Evolutionary conservation across 2,797 vertebrate species (phyloP).

Genomic region (Brachyalestes nurse): DNA sequence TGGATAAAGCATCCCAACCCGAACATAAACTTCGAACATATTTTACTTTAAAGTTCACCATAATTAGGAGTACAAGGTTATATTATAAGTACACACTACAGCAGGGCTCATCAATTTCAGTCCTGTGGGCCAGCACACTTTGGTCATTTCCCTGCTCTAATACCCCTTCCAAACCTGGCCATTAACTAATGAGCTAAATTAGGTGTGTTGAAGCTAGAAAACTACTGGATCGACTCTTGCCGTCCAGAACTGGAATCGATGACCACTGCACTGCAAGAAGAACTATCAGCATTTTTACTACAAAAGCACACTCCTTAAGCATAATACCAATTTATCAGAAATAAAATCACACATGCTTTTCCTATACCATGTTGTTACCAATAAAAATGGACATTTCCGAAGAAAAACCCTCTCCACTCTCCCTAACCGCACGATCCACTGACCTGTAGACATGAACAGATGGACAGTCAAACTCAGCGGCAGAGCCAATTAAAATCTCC

Average conservation of each 20-base stretch:
- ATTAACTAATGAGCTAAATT: slow-evolving; percentile 1
- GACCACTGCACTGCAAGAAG: neutral
- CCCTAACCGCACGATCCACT: no score
- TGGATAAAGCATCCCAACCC: neutral
- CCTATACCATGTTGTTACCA: no score
- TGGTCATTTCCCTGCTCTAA: neutral
- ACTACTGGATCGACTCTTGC: neutral
- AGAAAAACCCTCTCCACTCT: no score
- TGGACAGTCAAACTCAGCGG: no score
- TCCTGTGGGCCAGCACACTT: neutral
- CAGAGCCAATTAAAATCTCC: no score
- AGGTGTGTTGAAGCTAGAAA: neutral
- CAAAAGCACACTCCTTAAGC: no score
- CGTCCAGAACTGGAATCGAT: neutral
- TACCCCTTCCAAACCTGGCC: neutral
- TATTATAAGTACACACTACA: neutral
- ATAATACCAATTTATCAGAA: no score
- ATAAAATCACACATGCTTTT: no score
- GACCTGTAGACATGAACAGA: no score
- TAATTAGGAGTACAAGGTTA: neutral
- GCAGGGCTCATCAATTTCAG: neutral
- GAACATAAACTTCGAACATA: neutral
- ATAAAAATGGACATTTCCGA: no score
- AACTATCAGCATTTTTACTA: no score
- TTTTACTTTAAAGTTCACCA: neutral